Evolutionary conservation across 2,888 invertebrate species (phyloP), one percentile per base, ranked within the genome.

Genomic region (Agonum fuliginosum): DNA sequence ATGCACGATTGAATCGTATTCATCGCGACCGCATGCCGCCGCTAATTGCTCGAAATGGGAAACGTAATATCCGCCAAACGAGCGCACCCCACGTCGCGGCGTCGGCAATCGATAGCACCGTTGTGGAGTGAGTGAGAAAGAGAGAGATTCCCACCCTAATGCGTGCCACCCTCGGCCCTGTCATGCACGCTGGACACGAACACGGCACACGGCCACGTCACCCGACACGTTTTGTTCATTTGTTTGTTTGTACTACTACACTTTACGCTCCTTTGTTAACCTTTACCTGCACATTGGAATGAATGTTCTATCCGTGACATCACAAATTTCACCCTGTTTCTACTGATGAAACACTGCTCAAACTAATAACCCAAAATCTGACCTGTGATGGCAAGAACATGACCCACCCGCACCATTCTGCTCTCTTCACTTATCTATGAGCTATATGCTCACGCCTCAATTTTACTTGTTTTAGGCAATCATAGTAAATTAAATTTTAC

Each of bases 21-120:
- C 76, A 76, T 69, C 37, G 76, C 67, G 51, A 76, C 76, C 76
- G 54, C 76, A 76, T 76, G 76, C 76, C 67, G 69, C 67, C 67
- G 69, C 76, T 76, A 76, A 76, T 76, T 76, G 76, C 76, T 69
- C 76, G 51, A 76, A 76, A 76, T 76, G 76, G 76, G 76, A 76
- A 76, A 76, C 69, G 76, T 69, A 76, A 76, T 76, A 76, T 76
- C 76, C 76, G 75, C 67, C 48, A 48, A 65, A 75, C 67, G 65
- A 58, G 43, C 48, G 65, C 54, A 24, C n/a, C 10, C n/a, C 37
- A 12, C 54, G 54, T n/a, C 10, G 37, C 37, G 37, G 37, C 34
- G 72, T 62, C 58, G 30, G 58, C 73, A 73, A 73, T 73, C 73
- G 58, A 73, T 73, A 73, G 24, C 24, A 17, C 41, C 58, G 43